These are phyloP conservation scores for Alces alces DNA, from an alignment of 2,113 vertebrate species.

Conservation along the genomic window DNA sequence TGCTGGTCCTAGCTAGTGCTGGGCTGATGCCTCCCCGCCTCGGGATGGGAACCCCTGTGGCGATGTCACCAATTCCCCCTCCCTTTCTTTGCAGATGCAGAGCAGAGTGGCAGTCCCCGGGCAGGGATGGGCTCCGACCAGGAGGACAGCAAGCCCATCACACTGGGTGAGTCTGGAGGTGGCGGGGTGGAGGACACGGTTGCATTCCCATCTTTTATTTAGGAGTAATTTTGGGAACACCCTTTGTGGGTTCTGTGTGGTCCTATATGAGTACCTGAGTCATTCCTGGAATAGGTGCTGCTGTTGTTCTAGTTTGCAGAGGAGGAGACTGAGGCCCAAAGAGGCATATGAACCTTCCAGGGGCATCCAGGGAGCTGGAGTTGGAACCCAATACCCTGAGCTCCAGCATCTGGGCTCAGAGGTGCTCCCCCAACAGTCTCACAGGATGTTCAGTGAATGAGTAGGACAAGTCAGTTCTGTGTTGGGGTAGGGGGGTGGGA, in stretches of 20 bases:
- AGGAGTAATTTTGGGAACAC: neutral
- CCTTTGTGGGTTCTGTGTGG: neutral
- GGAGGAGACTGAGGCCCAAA: neutral
- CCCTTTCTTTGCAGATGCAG: slow-evolving; percentile 84
- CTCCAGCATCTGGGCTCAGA: neutral
- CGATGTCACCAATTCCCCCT: fast-evolving
- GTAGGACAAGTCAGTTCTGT: neutral
- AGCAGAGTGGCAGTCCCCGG: slow-evolving; percentile 91
- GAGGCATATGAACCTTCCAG: neutral
- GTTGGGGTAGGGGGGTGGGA: neutral
- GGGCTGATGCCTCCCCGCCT: neutral
- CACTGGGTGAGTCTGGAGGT: slow-evolving; percentile 86
- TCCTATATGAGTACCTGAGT: no score
- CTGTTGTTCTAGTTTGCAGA: neutral
- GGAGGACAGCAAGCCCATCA: slow-evolving; percentile 93
- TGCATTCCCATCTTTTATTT: neutral
- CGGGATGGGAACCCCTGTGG: neutral
- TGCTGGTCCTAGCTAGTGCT: neutral
- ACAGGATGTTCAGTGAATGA: neutral
- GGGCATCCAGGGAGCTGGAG: neutral
- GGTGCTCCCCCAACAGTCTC: neutral
- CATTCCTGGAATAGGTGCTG: neutral
- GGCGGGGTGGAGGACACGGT: fast-evolving
- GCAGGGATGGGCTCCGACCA: slow-evolving; percentile 91
- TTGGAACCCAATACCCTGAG: neutral